Base-by-base conservation (phyloP, 2,113 vertebrate species). In the Pterocles burchelli region DNA sequence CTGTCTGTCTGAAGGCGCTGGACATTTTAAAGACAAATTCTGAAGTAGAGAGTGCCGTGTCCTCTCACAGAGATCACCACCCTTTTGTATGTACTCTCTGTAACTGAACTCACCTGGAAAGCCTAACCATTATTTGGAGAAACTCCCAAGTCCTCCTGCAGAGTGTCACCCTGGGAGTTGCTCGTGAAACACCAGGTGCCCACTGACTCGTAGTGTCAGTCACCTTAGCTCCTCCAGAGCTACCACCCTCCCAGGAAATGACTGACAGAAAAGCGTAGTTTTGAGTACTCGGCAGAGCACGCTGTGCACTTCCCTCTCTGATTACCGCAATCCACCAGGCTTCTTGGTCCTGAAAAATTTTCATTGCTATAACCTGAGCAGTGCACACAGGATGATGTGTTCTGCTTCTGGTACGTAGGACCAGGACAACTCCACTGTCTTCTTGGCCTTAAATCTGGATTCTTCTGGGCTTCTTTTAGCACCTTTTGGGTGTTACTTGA, bases 281-380 rank as follows among this genome's bases (percentile, higher is more conserved):
- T 87, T 54, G 43, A 66, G 0, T 28, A 10, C 17, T 49, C 5
- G 1, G 33, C 59, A 54, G 14, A 12, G 11, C 3, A 1, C 2
- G 2, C 33, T 54, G 9, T 25, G 29, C 2, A 4, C 33, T 33
- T 88, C 29, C 49, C 48, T 22, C 75, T 85, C 38, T 36, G 31
- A 31, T 17, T 63, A 63, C 29, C 20, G 18, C 48, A 25, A 51
- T 51, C 52, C 49, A 48, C 21, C 18, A 73, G 46, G 34, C 36
- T 78, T 72, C 33, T 38, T 24, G n/a, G 41, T 67, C 11, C 55
- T 76, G 63, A 65, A 68, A 59, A 33, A 15, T 57, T 13, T 18
- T 9, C 29, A 17, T 43, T 83, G 25, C 45, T 72, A 6, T 55
- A 68, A 38, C 38, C 34, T 34, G 45, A 73, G 34, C 11, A 74